Percentiles rank a stretch among this genome's conserved stretches.
phyloP scores from a whole-genome alignment of 2,888 invertebrate species.

The Campoletis raptor region DNA sequence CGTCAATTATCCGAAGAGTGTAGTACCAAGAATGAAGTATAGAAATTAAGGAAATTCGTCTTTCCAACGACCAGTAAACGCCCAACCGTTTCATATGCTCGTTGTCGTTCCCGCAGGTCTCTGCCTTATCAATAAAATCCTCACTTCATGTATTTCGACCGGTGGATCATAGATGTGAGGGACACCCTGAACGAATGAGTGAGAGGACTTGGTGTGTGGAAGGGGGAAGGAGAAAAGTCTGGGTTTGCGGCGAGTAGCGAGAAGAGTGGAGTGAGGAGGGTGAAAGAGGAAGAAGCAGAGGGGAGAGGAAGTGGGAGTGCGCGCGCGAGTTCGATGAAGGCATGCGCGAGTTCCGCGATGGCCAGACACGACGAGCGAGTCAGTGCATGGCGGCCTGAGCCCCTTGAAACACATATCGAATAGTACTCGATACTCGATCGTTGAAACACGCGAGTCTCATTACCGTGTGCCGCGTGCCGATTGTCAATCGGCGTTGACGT shows the following conservation, averaged over 20 bases:
- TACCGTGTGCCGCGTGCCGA: slow-evolving; percentile 48
- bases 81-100: not conserved
- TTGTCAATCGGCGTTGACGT: slow-evolving; percentile 42
- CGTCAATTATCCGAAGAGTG: not conserved
- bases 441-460: slow-evolving; percentile 61
- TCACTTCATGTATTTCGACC: not conserved
- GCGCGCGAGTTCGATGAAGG: slow-evolving; percentile 73
- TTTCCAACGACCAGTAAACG: slow-evolving; percentile 1
- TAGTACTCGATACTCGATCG: slow-evolving; percentile 66
- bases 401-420: slow-evolving; percentile 75
- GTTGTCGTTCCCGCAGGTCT: slow-evolving; percentile 6
- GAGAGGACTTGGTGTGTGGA: slow-evolving; percentile 5
- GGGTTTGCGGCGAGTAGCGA: slow-evolving; percentile 39
- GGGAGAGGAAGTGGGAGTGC: slow-evolving; percentile 32
- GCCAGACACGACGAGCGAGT: slow-evolving; percentile 75
- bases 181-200: slow-evolving; percentile 10
- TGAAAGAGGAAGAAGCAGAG: slow-evolving; percentile 12
- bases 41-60: not conserved
- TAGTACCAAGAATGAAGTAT: not conserved
- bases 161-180: slow-evolving; percentile 43
- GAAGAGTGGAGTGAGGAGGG: not conserved
- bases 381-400: slow-evolving; percentile 82
- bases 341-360: slow-evolving; percentile 77
- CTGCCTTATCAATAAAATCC: not conserved
- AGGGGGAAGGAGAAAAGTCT: slow-evolving; percentile 44